Percentiles rank a stretch among this genome's conserved stretches.
These are phyloP conservation scores for Pseudomugil gertrudae DNA, from an alignment of 2,797 vertebrate genomes.

Conservation along the genomic window DNA sequence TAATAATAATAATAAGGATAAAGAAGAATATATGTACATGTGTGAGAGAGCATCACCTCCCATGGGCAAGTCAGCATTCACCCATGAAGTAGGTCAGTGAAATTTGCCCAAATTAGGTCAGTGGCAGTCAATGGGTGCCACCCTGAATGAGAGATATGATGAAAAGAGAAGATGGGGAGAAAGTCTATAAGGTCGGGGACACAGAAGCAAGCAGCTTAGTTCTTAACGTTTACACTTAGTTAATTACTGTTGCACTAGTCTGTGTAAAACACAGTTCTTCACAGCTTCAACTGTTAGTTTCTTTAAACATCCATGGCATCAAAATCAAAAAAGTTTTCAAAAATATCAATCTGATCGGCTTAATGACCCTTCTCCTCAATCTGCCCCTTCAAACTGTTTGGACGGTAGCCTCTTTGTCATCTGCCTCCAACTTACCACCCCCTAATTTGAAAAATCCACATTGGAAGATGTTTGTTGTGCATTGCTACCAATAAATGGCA, in stretches of 20 bases:
- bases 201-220: slow-evolving; percentile 66
- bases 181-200: slow-evolving; percentile 53
- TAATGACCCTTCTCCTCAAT: slow-evolving; percentile 53
- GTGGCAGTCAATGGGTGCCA: slow-evolving; percentile 75
- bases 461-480: slow-evolving; percentile 52
- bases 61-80: slow-evolving; percentile 76
- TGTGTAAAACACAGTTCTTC: slow-evolving; percentile 36
- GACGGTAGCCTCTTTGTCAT: slow-evolving; percentile 64
- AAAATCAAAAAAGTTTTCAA: slow-evolving; percentile 58
- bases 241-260: slow-evolving; percentile 56
- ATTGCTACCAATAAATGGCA: slow-evolving; percentile 68
- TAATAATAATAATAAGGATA: slow-evolving; percentile 51
- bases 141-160: slow-evolving; percentile 56
- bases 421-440: slow-evolving; percentile 41
- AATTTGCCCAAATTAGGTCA: slow-evolving; percentile 82
- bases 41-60: slow-evolving; percentile 64
- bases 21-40: slow-evolving; percentile 47
- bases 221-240: slow-evolving; percentile 60
- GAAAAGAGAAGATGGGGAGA: slow-evolving; percentile 22
- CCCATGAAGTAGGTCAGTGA: slow-evolving; percentile 81
- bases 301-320: slow-evolving; percentile 56
- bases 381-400: slow-evolving; percentile 60
- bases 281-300: slow-evolving; percentile 49
- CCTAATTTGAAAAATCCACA: slow-evolving; percentile 62
- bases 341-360: slow-evolving; percentile 67